phyloP scores from a whole-genome alignment of 2,888 invertebrate genomes.

The Leucozona laternaria region DNA sequence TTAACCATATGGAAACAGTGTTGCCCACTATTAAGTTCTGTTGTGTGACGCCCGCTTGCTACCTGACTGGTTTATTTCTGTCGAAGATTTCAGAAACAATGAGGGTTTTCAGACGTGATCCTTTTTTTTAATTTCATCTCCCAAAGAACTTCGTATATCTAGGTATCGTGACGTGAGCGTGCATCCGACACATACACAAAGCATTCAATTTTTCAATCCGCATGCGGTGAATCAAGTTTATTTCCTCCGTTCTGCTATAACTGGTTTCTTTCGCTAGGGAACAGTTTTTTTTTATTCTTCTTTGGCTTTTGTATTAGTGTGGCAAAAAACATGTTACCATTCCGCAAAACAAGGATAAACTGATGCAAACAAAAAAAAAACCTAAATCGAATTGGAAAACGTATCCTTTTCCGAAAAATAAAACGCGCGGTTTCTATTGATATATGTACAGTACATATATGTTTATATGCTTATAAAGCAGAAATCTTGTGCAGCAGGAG shows the following conservation, averaged over 20 bases:
- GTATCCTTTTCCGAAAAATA: slow-evolving; percentile 18
- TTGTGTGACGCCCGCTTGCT: not conserved
- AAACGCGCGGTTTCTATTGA: slow-evolving; percentile 1
- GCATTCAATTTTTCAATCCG: slow-evolving; percentile 53
- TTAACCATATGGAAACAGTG: not conserved
- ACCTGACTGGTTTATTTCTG: slow-evolving; percentile 5
- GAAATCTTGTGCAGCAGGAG: slow-evolving; percentile 52
- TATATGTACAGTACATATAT: not conserved
- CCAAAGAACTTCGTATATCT: not conserved
- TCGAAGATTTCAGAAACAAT: slow-evolving; percentile 32
- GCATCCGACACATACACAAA: slow-evolving; percentile 47
- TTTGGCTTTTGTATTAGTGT: not conserved
- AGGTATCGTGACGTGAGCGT: slow-evolving; percentile 21
- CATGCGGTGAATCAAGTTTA: slow-evolving; percentile 58
- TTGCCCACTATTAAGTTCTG: not conserved
- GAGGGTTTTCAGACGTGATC: slow-evolving; percentile 47
- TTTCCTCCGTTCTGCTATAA: slow-evolving; percentile 25
- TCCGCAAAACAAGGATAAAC: not conserved
- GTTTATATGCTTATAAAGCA: slow-evolving; percentile 29
- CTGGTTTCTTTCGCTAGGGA: not conserved
- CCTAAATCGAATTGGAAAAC: slow-evolving; percentile 26
- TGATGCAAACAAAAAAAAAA: slow-evolving; percentile 6
- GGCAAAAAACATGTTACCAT: slow-evolving; percentile 16
- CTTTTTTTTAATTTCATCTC: slow-evolving; percentile 55
- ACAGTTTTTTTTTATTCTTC: not conserved